phyloP scores from a whole-genome alignment of 2,888 invertebrate genomes.

The Aelia acuminata region DNA sequence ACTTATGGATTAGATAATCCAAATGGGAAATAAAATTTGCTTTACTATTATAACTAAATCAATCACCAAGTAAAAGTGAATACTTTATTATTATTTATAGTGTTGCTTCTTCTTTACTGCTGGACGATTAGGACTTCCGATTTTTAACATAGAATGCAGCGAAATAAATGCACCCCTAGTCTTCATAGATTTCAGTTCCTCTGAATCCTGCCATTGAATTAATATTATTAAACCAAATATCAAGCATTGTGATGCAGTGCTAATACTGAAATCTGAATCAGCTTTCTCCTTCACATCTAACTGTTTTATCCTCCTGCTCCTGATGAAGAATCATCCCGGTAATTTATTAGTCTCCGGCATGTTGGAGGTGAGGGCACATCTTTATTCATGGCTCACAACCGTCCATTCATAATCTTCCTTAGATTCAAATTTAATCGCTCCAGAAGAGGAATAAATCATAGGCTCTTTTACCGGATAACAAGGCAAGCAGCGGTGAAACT shows the following conservation, averaged over 20 bases:
- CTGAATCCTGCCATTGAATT: neutral
- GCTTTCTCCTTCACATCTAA: neutral
- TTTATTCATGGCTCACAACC: conserved; percentile 48
- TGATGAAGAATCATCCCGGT: neutral
- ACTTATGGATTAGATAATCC: too few species aligned
- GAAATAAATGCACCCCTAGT: too few species aligned
- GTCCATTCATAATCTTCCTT: conserved; percentile 53
- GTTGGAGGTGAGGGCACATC: neutral
- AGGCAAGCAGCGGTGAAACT: conserved; percentile 47
- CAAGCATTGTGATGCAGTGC: neutral
- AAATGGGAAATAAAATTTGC: too few species aligned
- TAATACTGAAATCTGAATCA: too few species aligned
- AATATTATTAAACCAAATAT: neutral
- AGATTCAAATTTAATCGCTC: conserved; percentile 55
- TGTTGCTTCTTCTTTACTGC: too few species aligned
- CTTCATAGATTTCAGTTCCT: neutral
- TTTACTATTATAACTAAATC: too few species aligned
- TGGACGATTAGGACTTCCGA: too few species aligned
- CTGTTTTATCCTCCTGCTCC: neutral
- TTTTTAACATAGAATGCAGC: too few species aligned
- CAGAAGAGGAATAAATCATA: conserved; percentile 50
- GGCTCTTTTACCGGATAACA: conserved; percentile 27
- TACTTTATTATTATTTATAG: too few species aligned
- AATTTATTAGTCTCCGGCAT: conserved; percentile 7
- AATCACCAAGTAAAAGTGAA: too few species aligned